Percentiles rank a stretch among this genome's conserved stretches.
Evolutionary conservation across 1,140 invertebrate genomes (phyloP).

Genomic region (Heliconius eleuchia): DNA sequence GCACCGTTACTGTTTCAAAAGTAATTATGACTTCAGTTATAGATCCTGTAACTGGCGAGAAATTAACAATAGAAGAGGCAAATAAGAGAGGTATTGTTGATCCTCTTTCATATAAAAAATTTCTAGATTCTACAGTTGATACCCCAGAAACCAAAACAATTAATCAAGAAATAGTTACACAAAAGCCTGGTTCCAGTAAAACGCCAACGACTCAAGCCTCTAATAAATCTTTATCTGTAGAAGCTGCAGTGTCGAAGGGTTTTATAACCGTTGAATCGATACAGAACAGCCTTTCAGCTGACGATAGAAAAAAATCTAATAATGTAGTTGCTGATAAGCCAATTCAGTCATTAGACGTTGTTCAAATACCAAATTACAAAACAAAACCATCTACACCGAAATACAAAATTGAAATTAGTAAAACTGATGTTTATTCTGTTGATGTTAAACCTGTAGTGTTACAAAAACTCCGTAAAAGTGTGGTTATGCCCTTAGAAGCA

Average conservation of each 20-base stretch:
- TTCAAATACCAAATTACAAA: conserved; percentile 54
- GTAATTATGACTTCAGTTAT: conserved; percentile 43
- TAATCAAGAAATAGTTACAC: conserved; percentile 5
- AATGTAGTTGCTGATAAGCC: conserved; percentile 50
- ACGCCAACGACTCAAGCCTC: conserved; percentile 18
- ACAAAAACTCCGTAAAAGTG: conserved; percentile 89
- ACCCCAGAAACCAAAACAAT: neutral
- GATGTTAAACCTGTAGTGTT: conserved; percentile 88
- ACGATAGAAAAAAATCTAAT: conserved; percentile 62
- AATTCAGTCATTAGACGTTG: conserved; percentile 67
- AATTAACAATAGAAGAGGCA: conserved; percentile 51
- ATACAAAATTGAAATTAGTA: conserved; percentile 83
- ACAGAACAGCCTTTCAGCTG: conserved; percentile 65
- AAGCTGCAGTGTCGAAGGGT: conserved; percentile 71
- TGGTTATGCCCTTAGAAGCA: conserved; percentile 87
- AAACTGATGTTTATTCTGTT: conserved; percentile 75
- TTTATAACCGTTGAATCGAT: conserved; percentile 74
- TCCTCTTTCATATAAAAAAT: conserved; percentile 10
- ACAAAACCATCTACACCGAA: conserved; percentile 83
- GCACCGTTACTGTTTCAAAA: conserved; percentile 45
- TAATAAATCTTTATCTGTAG: conserved; percentile 63
- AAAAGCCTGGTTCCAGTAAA: conserved; percentile 26
- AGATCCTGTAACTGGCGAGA: conserved; percentile 51
- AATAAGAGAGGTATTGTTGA: conserved; percentile 51
- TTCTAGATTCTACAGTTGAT: neutral